Evolutionary conservation across 2,888 invertebrate genomes (phyloP), one percentile per base, ranked within the genome.

Genomic region (Oscheius onirici): DNA sequence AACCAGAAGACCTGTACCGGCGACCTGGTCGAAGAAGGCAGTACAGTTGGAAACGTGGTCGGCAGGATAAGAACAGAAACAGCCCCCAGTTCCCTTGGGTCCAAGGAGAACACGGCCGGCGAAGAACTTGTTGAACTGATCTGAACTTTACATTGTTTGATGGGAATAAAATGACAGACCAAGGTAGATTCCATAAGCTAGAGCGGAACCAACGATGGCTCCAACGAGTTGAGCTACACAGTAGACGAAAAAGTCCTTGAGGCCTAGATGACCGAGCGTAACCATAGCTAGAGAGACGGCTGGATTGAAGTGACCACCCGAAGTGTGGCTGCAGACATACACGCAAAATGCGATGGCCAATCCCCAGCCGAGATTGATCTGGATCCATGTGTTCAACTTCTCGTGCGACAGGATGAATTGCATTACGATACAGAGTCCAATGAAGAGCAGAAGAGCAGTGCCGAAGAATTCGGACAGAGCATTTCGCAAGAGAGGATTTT

Each of bases 21-120:
- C 80, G 46, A 85, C 72, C 75, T 84, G 84, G 73, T 85, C 85
- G 40, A 80, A 72, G 77, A 85, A 83, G 43, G 79, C 78, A 22
- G 84, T 80, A 60, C 68, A 70, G 67, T 82, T 82, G 69, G 80
- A 77, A 46, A 85, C 77, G 71, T 83, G 80, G 13, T 41, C 67
- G 22, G 77, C 78, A 34, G 85, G 83, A 72, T 81, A 86, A 6
- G 83, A 83, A 73, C 80, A 82, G 76, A 86, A 86, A 58, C 83
- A 78, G 66, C 71, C 80, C 26, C 82, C 84, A 20, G 85, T 83
- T 11, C 80, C 84, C 26, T 70, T 72, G 20, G 17, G 63, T 52
- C 80, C 80, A 26, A 70, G 22, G 41, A 80, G 74, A 10, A 69
- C 60, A 20, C 80, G 76, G 8, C 63, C 60, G 57, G 78, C 78